Base-by-base conservation (phyloP, 2,113 vertebrate genomes). In the Sprattus sprattus region DNA sequence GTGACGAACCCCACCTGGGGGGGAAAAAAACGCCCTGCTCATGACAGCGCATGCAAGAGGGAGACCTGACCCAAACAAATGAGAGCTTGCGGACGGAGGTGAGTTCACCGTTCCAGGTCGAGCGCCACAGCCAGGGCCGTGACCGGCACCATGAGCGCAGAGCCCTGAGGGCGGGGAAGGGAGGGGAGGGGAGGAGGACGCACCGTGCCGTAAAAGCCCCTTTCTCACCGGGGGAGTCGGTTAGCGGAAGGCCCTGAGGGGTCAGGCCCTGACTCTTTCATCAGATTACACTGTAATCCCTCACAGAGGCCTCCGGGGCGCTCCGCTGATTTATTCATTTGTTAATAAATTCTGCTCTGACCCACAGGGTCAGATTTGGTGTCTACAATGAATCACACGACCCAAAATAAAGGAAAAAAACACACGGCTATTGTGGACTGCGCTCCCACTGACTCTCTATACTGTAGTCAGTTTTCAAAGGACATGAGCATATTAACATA, bases 221-320 rank as follows among this genome's bases (percentile, higher is more conserved):
- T 78, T 78, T 13, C 71, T 78, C 32, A 16, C 71, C 5, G 71
- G 71, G 71, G 71, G 25, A 78, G 71, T 13, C 28, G 71, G 71
- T 78, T 39, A 78, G 71, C 28, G 71, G 71, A 78, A 78, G 71
- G 15, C 71, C 71, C 71, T 13, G 71, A 3, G 71, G 71, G 71
- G 71, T 78, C 28, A 78, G 15, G 71, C 11, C 71, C 32, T 39
- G 28, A 78, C 71, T 78, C 71, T 78, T 78, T 78, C 71, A 78
- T 78, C 71, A 78, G 71, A 78, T 78, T 78, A 78, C 71, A 39
- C 71, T 78, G 71, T 78, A 78, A 78, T 78, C 71, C 71, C 39
- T 78, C 71, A 78, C 71, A 4, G 0, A 11, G 28, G 28, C 71
- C 71, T 78, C 11, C 28, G 32, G 71, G 71, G 11, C 25, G 28